phyloP scores from a whole-genome alignment of 53 echinoderm and acorn worm genomes.

The Apostichopus leukothele region DNA sequence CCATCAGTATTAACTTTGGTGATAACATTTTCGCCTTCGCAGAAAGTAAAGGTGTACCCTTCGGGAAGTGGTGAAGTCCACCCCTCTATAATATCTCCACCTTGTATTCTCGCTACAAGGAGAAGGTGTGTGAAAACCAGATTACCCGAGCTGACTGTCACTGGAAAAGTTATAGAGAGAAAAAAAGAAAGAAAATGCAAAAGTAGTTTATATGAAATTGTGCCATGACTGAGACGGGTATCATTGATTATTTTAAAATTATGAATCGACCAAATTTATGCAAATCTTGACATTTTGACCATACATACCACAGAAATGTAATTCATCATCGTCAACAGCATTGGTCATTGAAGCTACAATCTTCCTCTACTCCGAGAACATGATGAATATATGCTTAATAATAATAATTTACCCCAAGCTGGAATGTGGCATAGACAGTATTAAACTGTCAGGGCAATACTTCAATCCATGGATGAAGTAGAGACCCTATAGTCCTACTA shows the following conservation, averaged over 20 bases:
- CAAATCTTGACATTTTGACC: not conserved
- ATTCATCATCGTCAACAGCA: not conserved
- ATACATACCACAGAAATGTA: not conserved
- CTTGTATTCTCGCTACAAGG: not conserved
- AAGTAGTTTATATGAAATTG: not conserved
- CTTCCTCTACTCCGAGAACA: too few relatives aligned
- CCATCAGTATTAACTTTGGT: not conserved
- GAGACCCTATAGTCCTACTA: too few relatives aligned
- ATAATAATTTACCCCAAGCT: too few relatives aligned
- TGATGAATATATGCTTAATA: too few relatives aligned
- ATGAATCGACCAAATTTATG: not conserved
- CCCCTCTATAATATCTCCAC: not conserved
- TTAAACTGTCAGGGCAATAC: too few relatives aligned
- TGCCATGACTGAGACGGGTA: not conserved
- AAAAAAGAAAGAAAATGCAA: not conserved
- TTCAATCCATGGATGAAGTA: too few relatives aligned
- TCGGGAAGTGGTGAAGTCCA: constrained; percentile 15
- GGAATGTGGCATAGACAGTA: too few relatives aligned
- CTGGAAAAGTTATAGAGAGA: not conserved
- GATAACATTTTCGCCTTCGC: not conserved
- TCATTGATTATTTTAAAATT: not conserved
- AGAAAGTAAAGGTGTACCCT: not conserved
- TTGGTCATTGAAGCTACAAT: not conserved
- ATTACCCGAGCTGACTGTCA: not conserved
- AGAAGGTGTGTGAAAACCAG: constrained; percentile 1